Evolutionary conservation across 2,113 vertebrate genomes (phyloP).

Genomic region (Paramormyrops kingsleyae): DNA sequence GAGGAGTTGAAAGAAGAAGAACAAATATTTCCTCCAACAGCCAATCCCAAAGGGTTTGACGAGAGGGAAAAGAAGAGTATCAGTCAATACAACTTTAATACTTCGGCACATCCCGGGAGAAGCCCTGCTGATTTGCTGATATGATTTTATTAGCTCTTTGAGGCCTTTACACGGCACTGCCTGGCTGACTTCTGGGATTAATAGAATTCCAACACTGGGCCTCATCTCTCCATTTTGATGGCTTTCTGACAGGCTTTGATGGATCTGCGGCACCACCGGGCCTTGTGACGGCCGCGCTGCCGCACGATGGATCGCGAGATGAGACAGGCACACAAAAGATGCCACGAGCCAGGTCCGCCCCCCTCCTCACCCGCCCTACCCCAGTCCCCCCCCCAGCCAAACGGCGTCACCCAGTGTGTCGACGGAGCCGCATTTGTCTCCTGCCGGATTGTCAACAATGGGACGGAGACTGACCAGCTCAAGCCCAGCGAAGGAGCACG

Average conservation of each 20-base stretch:
- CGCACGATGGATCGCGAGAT: slow-evolving; percentile 79
- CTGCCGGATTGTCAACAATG: slow-evolving; percentile 27
- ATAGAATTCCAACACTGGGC: slow-evolving; percentile 54
- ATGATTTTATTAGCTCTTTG: slow-evolving; percentile 60
- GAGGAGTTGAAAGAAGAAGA: slow-evolving; percentile 3
- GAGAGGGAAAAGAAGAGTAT: slow-evolving; percentile 34
- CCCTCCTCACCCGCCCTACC: background rate
- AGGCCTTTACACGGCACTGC: slow-evolving; percentile 50
- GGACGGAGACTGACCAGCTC: slow-evolving; percentile 13
- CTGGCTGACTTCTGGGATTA: slow-evolving; percentile 52
- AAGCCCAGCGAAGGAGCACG: slow-evolving; percentile 10
- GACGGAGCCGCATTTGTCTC: slow-evolving; percentile 41
- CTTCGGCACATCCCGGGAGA: slow-evolving; percentile 39
- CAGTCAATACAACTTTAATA: slow-evolving; percentile 46
- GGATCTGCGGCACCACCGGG: slow-evolving; percentile 63
- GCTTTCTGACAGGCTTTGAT: slow-evolving; percentile 57
- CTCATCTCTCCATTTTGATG: slow-evolving; percentile 62
- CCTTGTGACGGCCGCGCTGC: slow-evolving; percentile 58
- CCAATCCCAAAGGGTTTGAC: slow-evolving; percentile 40
- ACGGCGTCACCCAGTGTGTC: slow-evolving; percentile 26
- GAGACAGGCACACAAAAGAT: slow-evolving; percentile 71
- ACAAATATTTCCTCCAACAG: slow-evolving; percentile 45
- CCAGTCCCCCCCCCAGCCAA: slow-evolving; percentile 18
- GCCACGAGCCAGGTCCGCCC: slow-evolving; percentile 40
- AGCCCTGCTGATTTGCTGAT: slow-evolving; percentile 53